Conservation (phyloP, 2,797 vertebrate species). For the Clarias platycephalus region DNA sequence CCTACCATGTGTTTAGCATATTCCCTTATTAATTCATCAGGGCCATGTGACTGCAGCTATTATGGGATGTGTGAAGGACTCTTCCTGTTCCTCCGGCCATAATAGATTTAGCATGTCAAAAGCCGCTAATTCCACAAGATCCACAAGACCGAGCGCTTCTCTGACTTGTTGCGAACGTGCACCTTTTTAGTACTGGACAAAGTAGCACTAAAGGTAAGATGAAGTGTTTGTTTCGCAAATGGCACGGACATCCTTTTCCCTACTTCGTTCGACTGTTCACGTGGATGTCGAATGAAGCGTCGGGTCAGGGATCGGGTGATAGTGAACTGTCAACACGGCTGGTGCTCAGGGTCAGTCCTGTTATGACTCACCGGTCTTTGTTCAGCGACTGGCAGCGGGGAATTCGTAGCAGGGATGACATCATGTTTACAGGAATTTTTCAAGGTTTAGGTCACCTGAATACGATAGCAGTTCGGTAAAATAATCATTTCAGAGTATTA, state of each 20-base stretch:
- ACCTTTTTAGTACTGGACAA: neutral
- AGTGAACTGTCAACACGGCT: slow-evolving; percentile 29
- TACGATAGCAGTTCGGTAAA: slow-evolving; percentile 28
- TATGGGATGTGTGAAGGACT: slow-evolving; percentile 17
- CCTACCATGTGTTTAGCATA: slow-evolving; percentile 29
- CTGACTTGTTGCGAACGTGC: neutral
- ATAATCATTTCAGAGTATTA: slow-evolving; percentile 30
- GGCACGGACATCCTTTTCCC: slow-evolving; percentile 5
- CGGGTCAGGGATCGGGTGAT: slow-evolving; percentile 24
- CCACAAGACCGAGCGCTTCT: neutral
- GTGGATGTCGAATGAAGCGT: neutral
- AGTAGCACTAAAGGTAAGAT: neutral
- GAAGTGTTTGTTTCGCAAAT: neutral
- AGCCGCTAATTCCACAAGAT: neutral
- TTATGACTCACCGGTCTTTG: slow-evolving; percentile 34
- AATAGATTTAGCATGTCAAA: slow-evolving; percentile 28
- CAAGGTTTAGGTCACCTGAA: slow-evolving; percentile 41
- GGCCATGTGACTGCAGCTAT: slow-evolving; percentile 20
- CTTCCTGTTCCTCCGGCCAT: neutral
- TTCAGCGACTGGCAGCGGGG: slow-evolving; percentile 10
- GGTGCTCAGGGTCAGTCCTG: slow-evolving; percentile 12
- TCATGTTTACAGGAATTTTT: slow-evolving; percentile 40
- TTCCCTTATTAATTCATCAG: slow-evolving; percentile 46
- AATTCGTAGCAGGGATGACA: slow-evolving; percentile 39
- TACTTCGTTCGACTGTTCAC: slow-evolving; percentile 12